Evolutionary conservation across 2,888 invertebrate species (phyloP), one percentile per base, ranked within the genome.

Genomic region (Stegana nigrithorax): DNA sequence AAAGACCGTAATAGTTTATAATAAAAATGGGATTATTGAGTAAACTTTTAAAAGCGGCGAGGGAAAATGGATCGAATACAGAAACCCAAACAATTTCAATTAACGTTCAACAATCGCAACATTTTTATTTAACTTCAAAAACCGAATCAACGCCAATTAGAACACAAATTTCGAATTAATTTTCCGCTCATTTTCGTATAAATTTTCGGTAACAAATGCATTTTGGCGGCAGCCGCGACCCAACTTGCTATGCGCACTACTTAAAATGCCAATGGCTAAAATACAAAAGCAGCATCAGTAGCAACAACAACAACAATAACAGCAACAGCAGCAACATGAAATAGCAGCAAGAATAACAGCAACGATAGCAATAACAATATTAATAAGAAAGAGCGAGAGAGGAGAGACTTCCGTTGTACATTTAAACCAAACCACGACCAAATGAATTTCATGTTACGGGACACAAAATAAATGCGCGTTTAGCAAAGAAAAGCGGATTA

Each of bases 401-500:
- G 12, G 25, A 47, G 6, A 47, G 25, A n/a, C 10, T n/a, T 23
- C n/a, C 21, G 19, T 55, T 32, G 21, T 55, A 55, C 32, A 55
- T 26, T 55, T 55, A 32, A 55, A 53, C 53, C 32, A 55, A 55
- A 55, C 53, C 53, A 55, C 53, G 32, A 55, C 53, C 53, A 55
- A 55, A 55, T 55, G 53, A 55, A 55, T 55, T 55, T 32, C 53
- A 36, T 55, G 53, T 55, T 32, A 55, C 14, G 36, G 53, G 12
- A 21, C 12, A 55, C 53, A 36, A 55, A 55, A 55, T 55, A 55
- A 55, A 55, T 55, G 53, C 53, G 32, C 53, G 53, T 55, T 55
- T 55, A 55, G 53, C 36, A 55, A 55, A 55, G 53, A 55, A 55
- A 55, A 55, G 53, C 53, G 32, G 53, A 55, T 55, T 55, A 55